These are phyloP conservation scores for Itoplectis maculator DNA, from an alignment of 2,888 invertebrate genomes.

Conservation along the genomic window DNA sequence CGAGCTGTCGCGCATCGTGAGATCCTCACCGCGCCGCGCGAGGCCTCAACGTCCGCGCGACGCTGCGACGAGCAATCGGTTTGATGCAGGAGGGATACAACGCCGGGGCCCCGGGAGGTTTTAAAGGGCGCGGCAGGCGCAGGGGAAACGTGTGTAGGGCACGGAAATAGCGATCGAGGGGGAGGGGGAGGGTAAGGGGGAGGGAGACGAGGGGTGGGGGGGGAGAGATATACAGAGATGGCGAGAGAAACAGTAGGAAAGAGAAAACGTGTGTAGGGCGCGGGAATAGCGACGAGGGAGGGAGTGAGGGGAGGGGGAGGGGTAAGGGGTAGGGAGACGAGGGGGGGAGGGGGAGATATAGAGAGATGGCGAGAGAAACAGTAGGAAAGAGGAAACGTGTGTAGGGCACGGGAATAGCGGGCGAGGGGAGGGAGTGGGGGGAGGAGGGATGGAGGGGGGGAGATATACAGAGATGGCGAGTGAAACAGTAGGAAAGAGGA, in stretches of 20 bases:
- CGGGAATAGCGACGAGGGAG: not conserved
- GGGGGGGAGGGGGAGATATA: slow-evolving; percentile 46
- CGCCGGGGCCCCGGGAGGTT: not conserved
- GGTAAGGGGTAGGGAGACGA: too few species aligned
- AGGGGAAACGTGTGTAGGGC: not conserved
- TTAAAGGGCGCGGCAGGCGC: slow-evolving; percentile 30
- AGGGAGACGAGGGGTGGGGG: slow-evolving; percentile 23
- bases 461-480: slow-evolving; percentile 50
- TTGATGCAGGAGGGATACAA: too few species aligned
- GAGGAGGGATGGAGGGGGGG: slow-evolving; percentile 49
- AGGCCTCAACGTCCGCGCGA: slow-evolving; percentile 56
- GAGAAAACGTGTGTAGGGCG: slow-evolving; percentile 9
- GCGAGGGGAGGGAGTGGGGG: too few species aligned
- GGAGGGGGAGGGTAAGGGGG: too few species aligned
- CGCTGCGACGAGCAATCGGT: slow-evolving; percentile 25
- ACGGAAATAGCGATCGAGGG: too few species aligned
- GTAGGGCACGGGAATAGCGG: not conserved
- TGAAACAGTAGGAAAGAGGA: slow-evolving; percentile 60
- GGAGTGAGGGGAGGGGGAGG: too few species aligned
- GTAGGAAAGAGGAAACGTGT: slow-evolving; percentile 53
- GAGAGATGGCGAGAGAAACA: slow-evolving; percentile 53
- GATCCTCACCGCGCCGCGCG: slow-evolving; percentile 71
- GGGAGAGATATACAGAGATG: slow-evolving; percentile 42
- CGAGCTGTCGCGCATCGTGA: slow-evolving; percentile 77
- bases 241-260: slow-evolving; percentile 62